phyloP scores from a whole-genome alignment of 2,113 vertebrate species.

The Platysteira castanea region DNA sequence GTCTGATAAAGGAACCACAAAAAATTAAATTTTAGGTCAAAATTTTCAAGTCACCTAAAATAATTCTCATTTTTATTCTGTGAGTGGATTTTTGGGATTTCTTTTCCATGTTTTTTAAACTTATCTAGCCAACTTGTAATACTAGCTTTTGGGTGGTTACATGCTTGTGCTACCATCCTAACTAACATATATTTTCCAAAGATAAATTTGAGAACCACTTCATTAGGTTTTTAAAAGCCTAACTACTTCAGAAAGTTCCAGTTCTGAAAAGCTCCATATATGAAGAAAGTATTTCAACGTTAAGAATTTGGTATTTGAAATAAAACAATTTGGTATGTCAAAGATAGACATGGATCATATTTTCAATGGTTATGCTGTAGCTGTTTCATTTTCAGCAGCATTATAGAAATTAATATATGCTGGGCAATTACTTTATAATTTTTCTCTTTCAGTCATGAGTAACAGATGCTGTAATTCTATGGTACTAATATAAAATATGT shows the following conservation, averaged over 20 bases:
- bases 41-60: not conserved
- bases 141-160: not conserved
- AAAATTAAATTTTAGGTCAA: not conserved
- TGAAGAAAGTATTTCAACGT: not conserved
- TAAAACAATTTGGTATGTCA: not conserved
- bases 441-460: not conserved
- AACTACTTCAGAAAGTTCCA: not conserved
- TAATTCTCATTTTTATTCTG: not conserved
- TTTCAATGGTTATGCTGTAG: not conserved
- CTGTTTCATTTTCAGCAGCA: not conserved
- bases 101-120: not conserved
- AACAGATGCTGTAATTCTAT: not conserved
- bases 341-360: not conserved
- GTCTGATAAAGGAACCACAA: not conserved
- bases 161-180: not conserved
- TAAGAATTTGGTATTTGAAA: not conserved
- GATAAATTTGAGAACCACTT: not conserved
- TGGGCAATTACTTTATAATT: not conserved
- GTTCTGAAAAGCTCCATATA: not conserved
- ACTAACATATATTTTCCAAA: not conserved
- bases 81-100: rapidly evolving
- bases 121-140: not conserved
- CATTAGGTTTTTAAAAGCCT: not conserved
- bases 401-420: not conserved
- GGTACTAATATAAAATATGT: not conserved